Conservation (phyloP, 2,888 invertebrate species). For the Diogma glabrata region DNA sequence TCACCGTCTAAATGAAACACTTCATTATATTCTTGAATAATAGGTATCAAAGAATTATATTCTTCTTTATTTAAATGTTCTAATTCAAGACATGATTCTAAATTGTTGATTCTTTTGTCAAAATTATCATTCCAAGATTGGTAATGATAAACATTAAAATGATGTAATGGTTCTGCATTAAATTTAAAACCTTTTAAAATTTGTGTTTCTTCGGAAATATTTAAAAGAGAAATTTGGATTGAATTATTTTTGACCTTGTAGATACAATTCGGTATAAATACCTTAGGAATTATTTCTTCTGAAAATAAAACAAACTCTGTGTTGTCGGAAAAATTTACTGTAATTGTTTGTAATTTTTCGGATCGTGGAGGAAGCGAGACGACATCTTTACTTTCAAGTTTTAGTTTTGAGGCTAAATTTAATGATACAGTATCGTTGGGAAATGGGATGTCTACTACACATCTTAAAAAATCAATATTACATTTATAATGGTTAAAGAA, state of each 20-base stretch:
- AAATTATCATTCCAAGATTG: not conserved
- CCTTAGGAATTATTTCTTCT: too few species aligned
- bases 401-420: too few species aligned
- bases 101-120: not conserved
- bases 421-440: too few species aligned
- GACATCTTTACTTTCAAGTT: too few species aligned
- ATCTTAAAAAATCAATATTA: too few species aligned
- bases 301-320: too few species aligned
- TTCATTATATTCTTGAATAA: conserved; percentile 16
- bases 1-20: conserved; percentile 25
- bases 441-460: too few species aligned
- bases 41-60: not conserved
- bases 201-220: not conserved
- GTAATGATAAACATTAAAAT: not conserved
- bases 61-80: not conserved
- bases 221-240: not conserved
- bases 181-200: not conserved
- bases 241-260: not conserved
- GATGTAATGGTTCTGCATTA: not conserved
- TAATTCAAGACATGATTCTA: not conserved
- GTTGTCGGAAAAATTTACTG: too few species aligned
- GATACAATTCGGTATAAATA: too few species aligned
- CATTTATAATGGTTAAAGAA: too few species aligned
- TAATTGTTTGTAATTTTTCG: too few species aligned
- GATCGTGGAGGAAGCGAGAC: too few species aligned